Base-by-base conservation (phyloP, 2,113 vertebrate genomes). In the Zosterops pallidus region DNA sequence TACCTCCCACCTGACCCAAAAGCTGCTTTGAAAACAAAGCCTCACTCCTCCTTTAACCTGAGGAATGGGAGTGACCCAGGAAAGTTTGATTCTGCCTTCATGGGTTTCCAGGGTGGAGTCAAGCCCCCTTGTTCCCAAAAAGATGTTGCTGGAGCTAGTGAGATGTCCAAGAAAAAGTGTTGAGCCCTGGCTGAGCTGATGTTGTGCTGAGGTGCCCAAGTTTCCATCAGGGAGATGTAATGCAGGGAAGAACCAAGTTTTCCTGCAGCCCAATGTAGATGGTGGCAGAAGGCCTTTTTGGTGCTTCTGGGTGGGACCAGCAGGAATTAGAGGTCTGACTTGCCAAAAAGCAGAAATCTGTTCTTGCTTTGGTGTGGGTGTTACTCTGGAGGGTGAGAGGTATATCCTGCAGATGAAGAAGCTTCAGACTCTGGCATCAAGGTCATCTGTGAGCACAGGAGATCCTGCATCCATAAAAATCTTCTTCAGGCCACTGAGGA, bases 241-340 rank as follows among this genome's bases (percentile, higher is more conserved):
- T 7, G 12, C 20, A 55, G 25, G 29, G 13, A 60, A 68, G 29
- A 69, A 35, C 4, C 1, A 4, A 37, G 19, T 71, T 59, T 90
- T 88, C 33, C 64, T 71, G 42, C 55, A 57, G 63, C 49, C n/a
- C 21, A 14, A 3, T 20, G 22, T 5, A 47, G 19, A 18, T 16
- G 31, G 59, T 26, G 3, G 1, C 21, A 60, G 24, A 56, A 68
- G 19, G 33, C 14, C 21, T 59, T 95, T 79, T 37, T 55, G 16
- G 18, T 52, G 4, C 5, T 83, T 26, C 11, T n/a, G 16, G 12
- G 41, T 69, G 19, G 29, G 26, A 49, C 14, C 11, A 49, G 21
- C 23, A 26, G 78, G 50, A 72, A 83, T 47, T 57, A 31, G 62
- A 59, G 0, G 0, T 39, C 18, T 15, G 5, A 11, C 1, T 0